phyloP scores from a whole-genome alignment of 2,888 invertebrate genomes.

The Ectemnius lituratus region DNA sequence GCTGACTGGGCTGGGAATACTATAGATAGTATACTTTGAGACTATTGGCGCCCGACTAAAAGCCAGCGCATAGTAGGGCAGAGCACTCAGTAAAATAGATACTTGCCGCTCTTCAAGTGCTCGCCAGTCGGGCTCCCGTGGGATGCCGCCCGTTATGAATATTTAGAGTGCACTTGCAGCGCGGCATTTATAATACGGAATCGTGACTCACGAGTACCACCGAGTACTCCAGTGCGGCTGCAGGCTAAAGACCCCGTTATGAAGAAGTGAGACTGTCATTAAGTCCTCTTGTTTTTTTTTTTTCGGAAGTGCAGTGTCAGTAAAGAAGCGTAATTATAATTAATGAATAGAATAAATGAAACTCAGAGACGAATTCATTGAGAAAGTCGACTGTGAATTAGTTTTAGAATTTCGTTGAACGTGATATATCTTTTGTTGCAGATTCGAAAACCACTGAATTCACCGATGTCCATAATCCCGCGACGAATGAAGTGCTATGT shows the following conservation, averaged over 20 bases:
- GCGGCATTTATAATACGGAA: conserved; percentile 33
- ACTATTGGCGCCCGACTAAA: too few relatives aligned
- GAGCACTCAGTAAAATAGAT: neutral
- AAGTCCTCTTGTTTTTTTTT: too few relatives aligned
- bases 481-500: conserved; percentile 89
- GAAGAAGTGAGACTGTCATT: too few relatives aligned
- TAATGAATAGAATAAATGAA: too few relatives aligned
- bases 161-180: conserved; percentile 33
- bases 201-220: conserved; percentile 10
- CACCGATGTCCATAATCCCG: conserved; percentile 97
- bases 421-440: conserved; percentile 61
- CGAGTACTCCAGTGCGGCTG: conserved; percentile 18
- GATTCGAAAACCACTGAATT: conserved; percentile 96
- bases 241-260: conserved; percentile 17
- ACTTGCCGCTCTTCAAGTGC: conserved; percentile 8
- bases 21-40: too few relatives aligned
- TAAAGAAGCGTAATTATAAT: too few relatives aligned
- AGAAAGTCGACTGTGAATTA: too few relatives aligned
- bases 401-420: too few relatives aligned
- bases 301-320: too few relatives aligned
- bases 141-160: conserved; percentile 23
- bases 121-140: conserved; percentile 8
- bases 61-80: too few relatives aligned
- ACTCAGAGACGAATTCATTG: too few relatives aligned
- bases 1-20: too few relatives aligned